A percentile compares a stretch with the other conserved stretches of the same genome.
Evolutionary conservation across 2,888 invertebrate genomes (phyloP).

Genomic region (Ectemnius cavifrons): DNA sequence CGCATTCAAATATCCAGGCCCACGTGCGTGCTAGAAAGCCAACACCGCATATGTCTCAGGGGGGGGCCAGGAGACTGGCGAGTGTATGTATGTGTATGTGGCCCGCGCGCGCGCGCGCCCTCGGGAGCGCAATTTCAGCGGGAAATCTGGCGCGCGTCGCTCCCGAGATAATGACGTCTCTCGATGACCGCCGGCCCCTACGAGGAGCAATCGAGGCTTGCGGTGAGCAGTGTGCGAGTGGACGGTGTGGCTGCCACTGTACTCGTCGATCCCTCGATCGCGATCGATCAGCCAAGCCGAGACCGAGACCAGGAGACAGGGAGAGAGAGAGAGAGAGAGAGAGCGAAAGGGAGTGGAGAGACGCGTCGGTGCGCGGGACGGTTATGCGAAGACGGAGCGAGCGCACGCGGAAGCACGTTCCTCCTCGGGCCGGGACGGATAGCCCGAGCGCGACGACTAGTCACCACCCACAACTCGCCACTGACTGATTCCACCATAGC

Average conservation of each 20-base stretch:
- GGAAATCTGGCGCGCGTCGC: constrained; percentile 8
- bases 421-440: constrained; percentile 43
- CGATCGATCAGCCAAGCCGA: constrained; percentile 40
- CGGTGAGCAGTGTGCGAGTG: constrained; percentile 3
- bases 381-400: constrained; percentile 23
- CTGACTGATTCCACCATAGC: constrained; percentile 77
- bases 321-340: constrained; percentile 9
- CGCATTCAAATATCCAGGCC: no score
- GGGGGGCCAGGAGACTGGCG: no score
- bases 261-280: constrained; percentile 32
- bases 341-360: constrained; percentile 8
- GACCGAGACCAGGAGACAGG: constrained; percentile 5
- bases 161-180: constrained; percentile 7
- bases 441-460: constrained; percentile 63
- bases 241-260: background rate
- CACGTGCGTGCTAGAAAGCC: no score
- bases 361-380: constrained; percentile 2
- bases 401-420: constrained; percentile 51
- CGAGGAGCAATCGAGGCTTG: background rate
- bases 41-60: no score
- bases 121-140: background rate
- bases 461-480: constrained; percentile 76
- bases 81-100: no score
- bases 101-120: no score
- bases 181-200: background rate